A percentile compares a stretch with the other conserved stretches of the same genome.
Conservation (phyloP, 1,140 invertebrate species). For the Diachasmimorpha longicaudata region DNA sequence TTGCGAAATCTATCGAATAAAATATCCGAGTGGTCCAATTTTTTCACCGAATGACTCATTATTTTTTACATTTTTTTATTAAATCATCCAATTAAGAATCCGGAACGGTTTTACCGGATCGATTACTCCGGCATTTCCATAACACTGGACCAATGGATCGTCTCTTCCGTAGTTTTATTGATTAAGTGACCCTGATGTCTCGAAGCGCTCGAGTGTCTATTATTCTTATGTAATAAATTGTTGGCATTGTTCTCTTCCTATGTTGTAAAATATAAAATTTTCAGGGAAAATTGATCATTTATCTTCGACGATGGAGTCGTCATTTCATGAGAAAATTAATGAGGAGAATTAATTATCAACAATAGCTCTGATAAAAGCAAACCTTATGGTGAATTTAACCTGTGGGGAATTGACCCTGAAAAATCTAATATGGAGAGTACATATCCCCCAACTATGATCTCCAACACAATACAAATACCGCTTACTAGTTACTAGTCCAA, state of each 20-base stretch:
- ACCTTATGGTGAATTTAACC: no score
- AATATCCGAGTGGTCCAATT: no score
- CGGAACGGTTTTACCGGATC: neutral
- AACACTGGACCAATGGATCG: neutral
- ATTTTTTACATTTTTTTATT: neutral
- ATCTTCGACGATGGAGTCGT: no score
- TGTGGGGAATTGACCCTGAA: no score
- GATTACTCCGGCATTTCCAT: neutral
- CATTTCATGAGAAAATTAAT: no score
- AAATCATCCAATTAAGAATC: neutral
- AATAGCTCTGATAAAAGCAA: no score
- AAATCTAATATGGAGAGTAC: no score
- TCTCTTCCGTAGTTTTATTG: neutral
- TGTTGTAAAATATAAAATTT: no score
- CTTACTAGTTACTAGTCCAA: neutral
- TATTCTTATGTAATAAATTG: neutral
- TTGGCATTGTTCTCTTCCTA: no score
- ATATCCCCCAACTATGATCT: neutral
- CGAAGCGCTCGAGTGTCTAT: neutral
- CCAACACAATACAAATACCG: neutral
- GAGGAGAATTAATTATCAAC: no score
- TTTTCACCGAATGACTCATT: neutral
- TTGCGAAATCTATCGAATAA: no score
- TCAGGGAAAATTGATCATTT: no score
- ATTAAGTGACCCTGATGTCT: neutral